Conservation (phyloP, 92 coral and sea anemone species). For the Meandrina meandrites region DNA sequence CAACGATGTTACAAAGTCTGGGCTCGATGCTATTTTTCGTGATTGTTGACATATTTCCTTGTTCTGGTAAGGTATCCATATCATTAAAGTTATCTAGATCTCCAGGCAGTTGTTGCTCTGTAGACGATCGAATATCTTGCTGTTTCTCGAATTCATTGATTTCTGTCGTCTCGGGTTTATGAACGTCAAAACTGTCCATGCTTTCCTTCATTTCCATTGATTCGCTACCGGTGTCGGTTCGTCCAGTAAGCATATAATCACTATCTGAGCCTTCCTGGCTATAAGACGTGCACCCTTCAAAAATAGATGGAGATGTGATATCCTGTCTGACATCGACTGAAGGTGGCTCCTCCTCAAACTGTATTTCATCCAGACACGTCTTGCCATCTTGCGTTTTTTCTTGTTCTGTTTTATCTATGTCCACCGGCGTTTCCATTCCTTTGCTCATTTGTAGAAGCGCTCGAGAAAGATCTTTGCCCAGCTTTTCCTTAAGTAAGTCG, state of each 20-base stretch:
- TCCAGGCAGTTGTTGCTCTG: not conserved
- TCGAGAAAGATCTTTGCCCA: constrained; percentile 61
- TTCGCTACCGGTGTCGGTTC: not conserved
- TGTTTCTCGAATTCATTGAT: not conserved
- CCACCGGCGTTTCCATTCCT: not conserved
- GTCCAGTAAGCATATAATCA: not conserved
- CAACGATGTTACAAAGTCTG: constrained; percentile 1
- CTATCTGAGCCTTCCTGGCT: not conserved
- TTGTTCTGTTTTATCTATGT: not conserved
- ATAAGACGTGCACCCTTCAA: not conserved
- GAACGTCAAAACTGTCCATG: not conserved
- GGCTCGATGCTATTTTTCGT: not conserved
- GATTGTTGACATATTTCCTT: not conserved
- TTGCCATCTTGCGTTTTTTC: not conserved
- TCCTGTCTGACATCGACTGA: not conserved
- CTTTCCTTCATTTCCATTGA: not conserved
- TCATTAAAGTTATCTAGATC: not conserved
- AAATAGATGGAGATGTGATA: not conserved
- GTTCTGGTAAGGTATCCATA: not conserved
- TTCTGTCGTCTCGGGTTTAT: not conserved
- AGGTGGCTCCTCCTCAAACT: not conserved
- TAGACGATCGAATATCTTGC: not conserved
- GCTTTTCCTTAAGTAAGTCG: constrained; percentile 38
- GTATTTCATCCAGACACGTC: not conserved
- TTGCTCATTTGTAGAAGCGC: constrained; percentile 40